Base-by-base conservation (phyloP, 1,140 invertebrate species). In the Halictus rubicundus region DNA sequence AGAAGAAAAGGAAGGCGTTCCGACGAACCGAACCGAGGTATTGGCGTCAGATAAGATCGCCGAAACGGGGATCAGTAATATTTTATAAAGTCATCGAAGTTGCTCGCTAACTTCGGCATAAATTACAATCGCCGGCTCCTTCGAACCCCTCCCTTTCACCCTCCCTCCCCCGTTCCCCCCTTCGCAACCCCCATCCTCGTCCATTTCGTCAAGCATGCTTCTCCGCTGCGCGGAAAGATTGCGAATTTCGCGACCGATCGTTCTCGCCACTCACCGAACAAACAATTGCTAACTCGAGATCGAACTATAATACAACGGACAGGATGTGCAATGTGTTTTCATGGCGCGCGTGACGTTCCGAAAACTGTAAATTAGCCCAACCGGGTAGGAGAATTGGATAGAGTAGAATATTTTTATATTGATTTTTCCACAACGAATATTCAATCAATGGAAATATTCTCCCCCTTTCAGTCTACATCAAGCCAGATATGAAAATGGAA, bases 21-120 rank as follows among this genome's bases (percentile, higher is more conserved):
- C 85, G 84, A 87, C 74, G 82, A 88, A 88, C 89, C 84, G 81
- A 71, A 83, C 54, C 76, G 80, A 82, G 75, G 84, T 88, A 88
- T 88, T 77, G 84, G 83, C 82, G 68, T 76, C 72, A 84, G 89
- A 90, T 90, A 90, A 88, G 82, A 90, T 89, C 89, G 88, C 75
- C 85, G 80, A 90, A 89, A 87, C 84, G 78, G 81, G 88, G 82
- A 91, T 90, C 90, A 84, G 89, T 90, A 88, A 91, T 91, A 91
- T 91, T 90, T 91, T 89, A 91, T 88, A 88, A 89, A 91, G 89
- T 91, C 89, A 91, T 91, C 90, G 90, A 91, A 90, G 90, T 90
- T 90, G 82, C 85, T 88, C 88, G 89, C 90, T 90, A 89, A 91
- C 89, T 91, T 91, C 69, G 87, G 89, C 87, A 91, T 91, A 90